Evolutionary conservation across 1,140 invertebrate species (phyloP).

Genomic region (Heliconius hewitsoni): DNA sequence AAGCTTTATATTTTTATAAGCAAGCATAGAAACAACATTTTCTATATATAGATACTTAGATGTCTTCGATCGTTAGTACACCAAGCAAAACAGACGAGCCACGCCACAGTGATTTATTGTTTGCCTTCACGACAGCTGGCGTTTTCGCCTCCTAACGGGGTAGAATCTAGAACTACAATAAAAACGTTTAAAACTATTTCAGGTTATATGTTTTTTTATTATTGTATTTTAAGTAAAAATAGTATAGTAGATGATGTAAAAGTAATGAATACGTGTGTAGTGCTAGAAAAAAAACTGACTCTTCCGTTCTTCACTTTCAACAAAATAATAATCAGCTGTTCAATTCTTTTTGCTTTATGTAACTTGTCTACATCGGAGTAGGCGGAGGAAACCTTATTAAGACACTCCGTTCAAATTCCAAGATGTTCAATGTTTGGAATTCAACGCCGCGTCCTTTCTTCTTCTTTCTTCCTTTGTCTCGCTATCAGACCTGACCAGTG

Average conservation of each 20-base stretch:
- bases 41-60: neutral
- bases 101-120: constrained; percentile 14
- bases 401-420: neutral
- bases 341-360: too few species aligned
- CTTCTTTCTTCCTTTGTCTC: too few species aligned
- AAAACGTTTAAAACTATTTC: neutral
- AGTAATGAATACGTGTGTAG: too few species aligned
- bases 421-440: too few species aligned
- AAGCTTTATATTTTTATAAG: neutral
- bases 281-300: too few species aligned
- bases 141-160: constrained; percentile 5
- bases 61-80: neutral
- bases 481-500: too few species aligned
- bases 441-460: too few species aligned
- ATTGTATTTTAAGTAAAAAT: neutral
- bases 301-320: too few species aligned
- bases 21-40: neutral
- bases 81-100: constrained; percentile 19
- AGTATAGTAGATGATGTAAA: too few species aligned
- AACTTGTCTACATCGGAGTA: neutral
- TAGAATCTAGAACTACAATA: constrained; percentile 11
- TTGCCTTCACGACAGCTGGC: constrained; percentile 20
- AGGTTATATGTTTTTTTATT: neutral
- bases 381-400: neutral
- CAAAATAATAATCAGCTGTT: too few species aligned